phyloP scores from a whole-genome alignment of 2,888 invertebrate genomes.

The Nineta flava region DNA sequence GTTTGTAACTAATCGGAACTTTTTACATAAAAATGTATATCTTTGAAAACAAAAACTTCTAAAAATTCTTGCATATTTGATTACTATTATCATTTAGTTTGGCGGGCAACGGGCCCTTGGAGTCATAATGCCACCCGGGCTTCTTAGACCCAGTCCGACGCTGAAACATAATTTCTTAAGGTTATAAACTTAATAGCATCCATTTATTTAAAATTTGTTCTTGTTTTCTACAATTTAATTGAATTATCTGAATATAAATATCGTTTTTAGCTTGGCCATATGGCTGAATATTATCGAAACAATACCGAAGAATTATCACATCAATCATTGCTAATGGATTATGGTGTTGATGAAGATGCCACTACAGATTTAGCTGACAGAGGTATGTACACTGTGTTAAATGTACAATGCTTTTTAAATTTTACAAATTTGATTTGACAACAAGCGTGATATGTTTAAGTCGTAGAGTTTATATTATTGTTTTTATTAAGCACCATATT shows the following conservation, averaged over 20 bases:
- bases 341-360: conserved; percentile 48
- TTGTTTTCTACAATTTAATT: too few relatives aligned
- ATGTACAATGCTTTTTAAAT: neutral
- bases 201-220: too few relatives aligned
- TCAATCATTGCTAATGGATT: conserved; percentile 47
- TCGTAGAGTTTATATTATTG: neutral
- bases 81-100: too few relatives aligned
- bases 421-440: neutral
- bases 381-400: conserved; percentile 36
- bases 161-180: too few relatives aligned
- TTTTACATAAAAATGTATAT: too few relatives aligned
- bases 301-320: conserved; percentile 52
- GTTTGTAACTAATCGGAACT: too few relatives aligned
- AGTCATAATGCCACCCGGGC: too few relatives aligned
- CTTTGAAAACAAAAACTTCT: too few relatives aligned
- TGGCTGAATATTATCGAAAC: conserved; percentile 63
- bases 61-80: too few relatives aligned
- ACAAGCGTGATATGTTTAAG: neutral
- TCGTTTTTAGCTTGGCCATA: conserved; percentile 48
- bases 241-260: neutral
- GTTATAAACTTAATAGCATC: too few relatives aligned
- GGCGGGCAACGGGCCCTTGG: too few relatives aligned
- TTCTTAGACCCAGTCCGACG: too few relatives aligned
- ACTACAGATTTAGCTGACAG: conserved; percentile 52
- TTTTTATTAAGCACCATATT: neutral